phyloP scores from a whole-genome alignment of 2,797 vertebrate species.

The Fratercula arctica region DNA sequence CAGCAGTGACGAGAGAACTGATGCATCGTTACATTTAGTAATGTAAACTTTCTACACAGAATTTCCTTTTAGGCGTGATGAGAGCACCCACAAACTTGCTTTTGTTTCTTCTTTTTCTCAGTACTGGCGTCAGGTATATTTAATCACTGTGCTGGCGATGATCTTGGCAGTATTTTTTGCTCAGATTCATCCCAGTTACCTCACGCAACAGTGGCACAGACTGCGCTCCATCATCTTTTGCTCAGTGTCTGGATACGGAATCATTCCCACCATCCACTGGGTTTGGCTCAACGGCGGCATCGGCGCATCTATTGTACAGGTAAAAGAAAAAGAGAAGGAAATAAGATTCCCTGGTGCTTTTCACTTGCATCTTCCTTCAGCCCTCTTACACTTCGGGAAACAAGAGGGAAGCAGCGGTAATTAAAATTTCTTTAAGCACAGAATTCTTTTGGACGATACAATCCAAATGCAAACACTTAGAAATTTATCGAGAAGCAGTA shows the following conservation, averaged over 20 bases:
- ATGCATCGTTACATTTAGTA: fast-evolving
- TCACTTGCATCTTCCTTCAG: not conserved
- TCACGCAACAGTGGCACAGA: slow-evolving; percentile 92
- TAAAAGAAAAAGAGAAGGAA: slow-evolving; percentile 23
- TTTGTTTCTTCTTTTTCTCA: slow-evolving; percentile 59
- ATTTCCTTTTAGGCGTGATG: fast-evolving
- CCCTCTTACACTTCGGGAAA: not conserved
- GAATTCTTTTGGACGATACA: fast-evolving
- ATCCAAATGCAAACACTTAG: too few species aligned
- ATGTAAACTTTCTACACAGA: not conserved
- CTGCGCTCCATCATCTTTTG: slow-evolving; percentile 91
- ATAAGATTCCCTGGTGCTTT: not conserved
- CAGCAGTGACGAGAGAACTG: not conserved
- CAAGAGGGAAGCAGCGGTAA: fast-evolving
- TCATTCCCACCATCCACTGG: slow-evolving; percentile 94
- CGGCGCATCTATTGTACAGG: slow-evolving; percentile 89
- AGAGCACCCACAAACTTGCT: not conserved
- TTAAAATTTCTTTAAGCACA: not conserved
- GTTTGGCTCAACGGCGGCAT: slow-evolving; percentile 91
- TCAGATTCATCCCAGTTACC: slow-evolving; percentile 94
- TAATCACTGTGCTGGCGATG: slow-evolving; percentile 93
- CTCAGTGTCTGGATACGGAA: slow-evolving; percentile 87
- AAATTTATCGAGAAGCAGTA: not conserved
- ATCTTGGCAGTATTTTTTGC: slow-evolving; percentile 94
- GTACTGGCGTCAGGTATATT: slow-evolving; percentile 96